Evolutionary conservation across 2,888 invertebrate genomes (phyloP).

Genomic region (Chironomus tentans): DNA sequence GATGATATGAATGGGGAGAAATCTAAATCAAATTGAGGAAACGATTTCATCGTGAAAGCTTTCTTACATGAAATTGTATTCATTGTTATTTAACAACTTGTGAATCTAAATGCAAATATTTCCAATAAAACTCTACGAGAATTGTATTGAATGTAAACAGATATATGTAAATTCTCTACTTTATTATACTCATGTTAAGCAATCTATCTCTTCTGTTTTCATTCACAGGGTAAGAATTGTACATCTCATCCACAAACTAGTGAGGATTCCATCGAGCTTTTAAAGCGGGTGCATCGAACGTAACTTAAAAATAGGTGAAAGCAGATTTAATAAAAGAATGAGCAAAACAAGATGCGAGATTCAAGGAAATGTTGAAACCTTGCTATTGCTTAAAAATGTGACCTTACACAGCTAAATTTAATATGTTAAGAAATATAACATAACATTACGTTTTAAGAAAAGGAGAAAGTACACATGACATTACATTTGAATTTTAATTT

Average conservation of each 20-base stretch:
- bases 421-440: neutral
- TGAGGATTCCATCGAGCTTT: slow-evolving; percentile 14
- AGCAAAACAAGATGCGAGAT: neutral
- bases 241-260: neutral
- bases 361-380: neutral
- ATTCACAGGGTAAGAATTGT: slow-evolving; percentile 16
- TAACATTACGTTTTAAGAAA: neutral
- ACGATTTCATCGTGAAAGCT: no score
- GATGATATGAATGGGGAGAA: no score
- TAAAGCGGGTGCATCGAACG: slow-evolving; percentile 17
- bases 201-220: neutral
- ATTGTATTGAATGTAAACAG: no score
- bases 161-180: no score
- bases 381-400: slow-evolving; percentile 17
- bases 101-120: neutral
- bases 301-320: neutral
- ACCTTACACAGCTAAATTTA: slow-evolving; percentile 1
- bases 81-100: no score
- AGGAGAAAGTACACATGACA: neutral
- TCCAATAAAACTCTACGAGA: neutral
- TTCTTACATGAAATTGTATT: no score
- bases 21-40: no score
- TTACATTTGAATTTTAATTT: neutral
- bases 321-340: neutral
- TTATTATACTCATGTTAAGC: no score